Percentiles rank a stretch among this genome's conserved stretches.
These are phyloP conservation scores for Datnioides undecimradiatus DNA, from an alignment of 2,113 vertebrate species.

Conservation along the genomic window DNA sequence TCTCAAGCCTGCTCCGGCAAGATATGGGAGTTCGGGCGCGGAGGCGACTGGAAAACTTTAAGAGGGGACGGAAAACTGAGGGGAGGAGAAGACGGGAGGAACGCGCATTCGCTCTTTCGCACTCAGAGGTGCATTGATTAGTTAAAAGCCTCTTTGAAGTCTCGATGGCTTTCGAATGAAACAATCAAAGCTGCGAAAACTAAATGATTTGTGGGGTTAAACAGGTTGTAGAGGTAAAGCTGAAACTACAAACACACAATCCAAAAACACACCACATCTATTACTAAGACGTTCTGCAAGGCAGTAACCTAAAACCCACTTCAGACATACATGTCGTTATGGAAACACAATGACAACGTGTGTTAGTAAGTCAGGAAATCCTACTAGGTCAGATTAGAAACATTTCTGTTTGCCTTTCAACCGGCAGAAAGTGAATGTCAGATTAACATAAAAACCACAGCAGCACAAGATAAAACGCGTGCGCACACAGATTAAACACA, in stretches of 20 bases:
- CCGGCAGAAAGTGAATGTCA: background rate
- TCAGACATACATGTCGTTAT: background rate
- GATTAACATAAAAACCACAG: too few relatives aligned
- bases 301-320: background rate
- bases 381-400: background rate
- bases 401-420: background rate
- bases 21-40: slow-evolving; percentile 50
- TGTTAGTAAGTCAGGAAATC: background rate
- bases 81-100: background rate
- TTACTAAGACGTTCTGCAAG: too few relatives aligned
- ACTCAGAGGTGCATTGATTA: background rate
- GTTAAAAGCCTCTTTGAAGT: background rate
- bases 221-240: background rate
- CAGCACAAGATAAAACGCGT: background rate
- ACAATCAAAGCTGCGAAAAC: background rate
- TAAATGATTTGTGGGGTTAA: background rate
- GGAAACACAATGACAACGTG: too few relatives aligned
- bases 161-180: background rate
- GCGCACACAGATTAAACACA: background rate
- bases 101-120: background rate
- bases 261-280: background rate
- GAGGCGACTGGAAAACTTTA: background rate
- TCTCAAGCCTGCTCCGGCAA: slow-evolving; percentile 56
- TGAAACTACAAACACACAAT: background rate
- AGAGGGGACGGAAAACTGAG: background rate